Evolutionary conservation across 1,140 invertebrate genomes (phyloP).

Genomic region (Ceratina australensis): DNA sequence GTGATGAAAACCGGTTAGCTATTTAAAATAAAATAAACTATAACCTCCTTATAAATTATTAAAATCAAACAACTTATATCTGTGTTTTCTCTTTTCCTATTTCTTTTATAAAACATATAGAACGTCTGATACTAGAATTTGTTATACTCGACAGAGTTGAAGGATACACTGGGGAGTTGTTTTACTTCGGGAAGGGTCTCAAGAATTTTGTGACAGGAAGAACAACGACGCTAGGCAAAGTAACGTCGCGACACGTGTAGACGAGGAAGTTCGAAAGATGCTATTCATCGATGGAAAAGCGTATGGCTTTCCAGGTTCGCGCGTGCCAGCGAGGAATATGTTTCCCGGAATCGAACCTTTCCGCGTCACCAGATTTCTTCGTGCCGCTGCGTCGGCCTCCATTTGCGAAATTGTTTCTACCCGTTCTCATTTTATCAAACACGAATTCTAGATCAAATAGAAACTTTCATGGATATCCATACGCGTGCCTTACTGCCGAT

Average conservation of each 20-base stretch:
- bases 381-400: not conserved
- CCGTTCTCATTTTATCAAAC: not conserved
- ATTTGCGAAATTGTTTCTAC: slow-evolving; percentile 29
- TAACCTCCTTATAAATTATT: no score
- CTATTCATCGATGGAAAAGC: slow-evolving; percentile 4
- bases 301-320: not conserved
- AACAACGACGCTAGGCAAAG: not conserved
- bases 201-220: not conserved
- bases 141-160: no score
- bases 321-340: not conserved
- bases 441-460: no score
- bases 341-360: not conserved
- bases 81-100: no score
- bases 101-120: no score
- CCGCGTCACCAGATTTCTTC: not conserved
- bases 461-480: no score
- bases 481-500: no score
- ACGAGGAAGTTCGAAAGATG: not conserved
- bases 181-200: not conserved
- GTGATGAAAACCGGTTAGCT: no score
- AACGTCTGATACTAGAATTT: no score
- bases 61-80: no score
- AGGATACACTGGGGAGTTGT: not conserved
- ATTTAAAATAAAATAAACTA: no score
- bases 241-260: not conserved